Evolutionary conservation across 2,113 vertebrate species (phyloP), one percentile per base, ranked within the genome.

Genomic region (Rattus norvegicus): DNA sequence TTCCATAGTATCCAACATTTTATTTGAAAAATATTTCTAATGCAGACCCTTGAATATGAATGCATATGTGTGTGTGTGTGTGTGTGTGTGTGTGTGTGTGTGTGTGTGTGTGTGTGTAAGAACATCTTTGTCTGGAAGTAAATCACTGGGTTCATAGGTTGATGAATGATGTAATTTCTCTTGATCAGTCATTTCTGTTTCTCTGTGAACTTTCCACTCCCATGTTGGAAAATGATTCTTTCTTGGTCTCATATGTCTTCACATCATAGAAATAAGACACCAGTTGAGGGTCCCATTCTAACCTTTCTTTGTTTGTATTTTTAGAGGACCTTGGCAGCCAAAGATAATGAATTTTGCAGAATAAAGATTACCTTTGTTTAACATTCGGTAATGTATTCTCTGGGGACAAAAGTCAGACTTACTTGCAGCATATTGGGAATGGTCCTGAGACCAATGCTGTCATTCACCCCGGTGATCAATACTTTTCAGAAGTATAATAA

Each of bases 291-390:
- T 92, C 95, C 33, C 24, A 56, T 69, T 30, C 33, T 16, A 94
- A 12, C 13, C 43, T 88, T 12, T 81, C 16, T 93, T 96, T 92
- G 80, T 72, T 77, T 43, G 43, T 73, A 16, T 67, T 39, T 93
- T 17, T 39, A 92, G 76, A 90, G 70, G 14, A 6, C 24, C 14
- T 88, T 87, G 63, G 28, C 22, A 61, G 14, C 70, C 79, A 85
- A 91, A 90, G 75, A 47, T 30, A 61, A 5, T 73, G 12, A 33
- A 36, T 88, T 81, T 54, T 77, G 8, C 39, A 90, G 22, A 95
- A 69, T 43, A 93, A 77, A 85, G 39, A 36, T 80, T 33, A 88
- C 8, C 77, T 91, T 67, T 94, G 3, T 11, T 91, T 89, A 91
- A 77, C 5, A 49, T 43, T 16, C 5, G 76, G 2, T 26, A 47